A percentile compares a stretch with the other conserved stretches of the same genome.
These are phyloP conservation scores for Herpailurus yagouaroundi DNA, from an alignment of 2,113 vertebrate species.

Conservation along the genomic window DNA sequence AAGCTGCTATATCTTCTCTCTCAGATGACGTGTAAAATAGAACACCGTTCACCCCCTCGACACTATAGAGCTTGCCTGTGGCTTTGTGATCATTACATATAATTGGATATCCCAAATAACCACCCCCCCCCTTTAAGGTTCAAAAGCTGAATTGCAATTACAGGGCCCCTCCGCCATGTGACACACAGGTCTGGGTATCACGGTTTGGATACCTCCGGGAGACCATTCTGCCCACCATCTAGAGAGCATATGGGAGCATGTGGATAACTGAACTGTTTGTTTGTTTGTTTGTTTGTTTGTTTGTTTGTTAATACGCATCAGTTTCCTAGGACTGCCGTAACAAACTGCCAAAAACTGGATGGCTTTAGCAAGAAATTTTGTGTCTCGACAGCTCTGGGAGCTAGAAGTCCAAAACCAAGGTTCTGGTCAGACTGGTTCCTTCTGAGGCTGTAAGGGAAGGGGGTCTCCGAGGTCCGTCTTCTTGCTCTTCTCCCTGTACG, in stretches of 20 bases:
- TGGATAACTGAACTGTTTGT: neutral
- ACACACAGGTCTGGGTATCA: accelerated
- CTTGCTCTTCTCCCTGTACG: neutral
- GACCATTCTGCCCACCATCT: neutral
- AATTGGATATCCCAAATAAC: neutral
- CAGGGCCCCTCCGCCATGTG: neutral
- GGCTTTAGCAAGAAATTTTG: neutral
- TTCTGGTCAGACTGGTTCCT: neutral
- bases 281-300: no score
- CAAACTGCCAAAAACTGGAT: neutral
- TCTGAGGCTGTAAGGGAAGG: neutral
- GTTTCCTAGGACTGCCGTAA: neutral
- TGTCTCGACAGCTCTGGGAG: neutral
- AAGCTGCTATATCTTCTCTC: neutral
- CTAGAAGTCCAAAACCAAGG: neutral
- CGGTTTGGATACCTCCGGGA: neutral
- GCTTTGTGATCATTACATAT: neutral
- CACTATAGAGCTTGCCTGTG: neutral
- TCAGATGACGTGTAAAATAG: neutral
- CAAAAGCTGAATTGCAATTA: neutral
- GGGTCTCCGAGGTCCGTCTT: neutral
- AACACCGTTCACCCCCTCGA: neutral
- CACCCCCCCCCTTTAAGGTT: neutral
- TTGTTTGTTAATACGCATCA: neutral
- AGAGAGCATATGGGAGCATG: neutral